phyloP scores from a whole-genome alignment of 2,888 invertebrate genomes.

The Exephanes ischioxanthus region DNA sequence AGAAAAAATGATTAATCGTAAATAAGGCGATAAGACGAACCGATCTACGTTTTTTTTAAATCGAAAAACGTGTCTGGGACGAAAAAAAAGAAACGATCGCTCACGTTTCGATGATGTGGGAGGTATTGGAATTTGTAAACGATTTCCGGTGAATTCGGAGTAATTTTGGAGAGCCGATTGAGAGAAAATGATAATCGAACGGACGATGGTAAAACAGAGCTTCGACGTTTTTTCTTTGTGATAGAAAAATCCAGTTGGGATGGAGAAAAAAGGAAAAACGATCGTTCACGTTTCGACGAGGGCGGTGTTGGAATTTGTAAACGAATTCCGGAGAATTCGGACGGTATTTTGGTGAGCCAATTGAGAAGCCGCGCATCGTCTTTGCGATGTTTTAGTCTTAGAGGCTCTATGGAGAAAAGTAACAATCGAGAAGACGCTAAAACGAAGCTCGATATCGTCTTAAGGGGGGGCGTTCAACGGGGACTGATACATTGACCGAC shows the following conservation, averaged over 20 bases:
- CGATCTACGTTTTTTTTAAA: not conserved
- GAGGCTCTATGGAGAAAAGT: not conserved
- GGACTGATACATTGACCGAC: not conserved
- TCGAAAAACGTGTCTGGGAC: not conserved
- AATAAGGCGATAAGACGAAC: no score
- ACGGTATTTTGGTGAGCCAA: not conserved
- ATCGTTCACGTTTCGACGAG: not conserved
- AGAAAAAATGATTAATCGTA: no score
- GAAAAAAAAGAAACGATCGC: not conserved
- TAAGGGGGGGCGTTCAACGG: not conserved
- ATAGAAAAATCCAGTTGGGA: not conserved
- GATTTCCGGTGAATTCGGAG: no score
- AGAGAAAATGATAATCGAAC: not conserved
- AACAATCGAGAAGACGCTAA: not conserved
- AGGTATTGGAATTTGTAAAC: no score
- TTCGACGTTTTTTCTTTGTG: not conserved
- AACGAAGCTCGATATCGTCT: not conserved
- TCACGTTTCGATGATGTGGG: not conserved
- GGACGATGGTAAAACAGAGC: not conserved
- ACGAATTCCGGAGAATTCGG: no score
- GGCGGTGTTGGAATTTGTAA: no score
- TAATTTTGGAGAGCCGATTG: not conserved
- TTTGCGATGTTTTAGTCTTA: not conserved
- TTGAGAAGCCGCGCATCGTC: not conserved
- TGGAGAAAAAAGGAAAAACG: not conserved